A percentile compares a stretch with the other conserved stretches of the same genome.
Evolutionary conservation across 2,888 invertebrate species (phyloP).

Genomic region (Apodemia duryi): DNA sequence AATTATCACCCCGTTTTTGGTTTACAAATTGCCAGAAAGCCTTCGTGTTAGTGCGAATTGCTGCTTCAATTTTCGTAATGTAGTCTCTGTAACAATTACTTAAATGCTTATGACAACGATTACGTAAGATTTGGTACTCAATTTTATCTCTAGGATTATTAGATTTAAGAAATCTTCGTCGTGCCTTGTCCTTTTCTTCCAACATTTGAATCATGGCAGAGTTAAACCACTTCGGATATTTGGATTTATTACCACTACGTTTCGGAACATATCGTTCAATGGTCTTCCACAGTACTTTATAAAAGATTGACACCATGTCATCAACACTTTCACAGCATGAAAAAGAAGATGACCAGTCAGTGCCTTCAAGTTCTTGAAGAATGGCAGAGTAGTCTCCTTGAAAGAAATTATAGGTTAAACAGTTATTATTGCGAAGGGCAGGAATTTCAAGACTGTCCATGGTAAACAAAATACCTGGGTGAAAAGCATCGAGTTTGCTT

Average conservation of each 20-base stretch:
- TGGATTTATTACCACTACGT: no score
- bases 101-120: background rate
- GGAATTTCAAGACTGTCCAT: background rate
- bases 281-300: background rate
- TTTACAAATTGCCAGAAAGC: background rate
- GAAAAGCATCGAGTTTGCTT: background rate
- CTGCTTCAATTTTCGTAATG: background rate
- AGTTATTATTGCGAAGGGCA: background rate
- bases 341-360: background rate
- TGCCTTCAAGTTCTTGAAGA: background rate
- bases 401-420: background rate
- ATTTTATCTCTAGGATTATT: background rate
- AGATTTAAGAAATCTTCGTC: background rate
- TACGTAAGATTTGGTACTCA: background rate
- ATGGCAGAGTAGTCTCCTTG: background rate
- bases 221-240: background rate
- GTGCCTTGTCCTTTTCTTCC: slow-evolving; percentile 4
- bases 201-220: background rate
- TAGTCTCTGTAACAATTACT: background rate
- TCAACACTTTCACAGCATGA: background rate
- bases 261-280: no score
- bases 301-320: background rate
- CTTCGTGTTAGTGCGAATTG: background rate
- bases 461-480: background rate
- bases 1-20: background rate